Evolutionary conservation across 2,797 vertebrate genomes (phyloP), one percentile per base, ranked within the genome.

Genomic region (Cyclopterus lumpus): DNA sequence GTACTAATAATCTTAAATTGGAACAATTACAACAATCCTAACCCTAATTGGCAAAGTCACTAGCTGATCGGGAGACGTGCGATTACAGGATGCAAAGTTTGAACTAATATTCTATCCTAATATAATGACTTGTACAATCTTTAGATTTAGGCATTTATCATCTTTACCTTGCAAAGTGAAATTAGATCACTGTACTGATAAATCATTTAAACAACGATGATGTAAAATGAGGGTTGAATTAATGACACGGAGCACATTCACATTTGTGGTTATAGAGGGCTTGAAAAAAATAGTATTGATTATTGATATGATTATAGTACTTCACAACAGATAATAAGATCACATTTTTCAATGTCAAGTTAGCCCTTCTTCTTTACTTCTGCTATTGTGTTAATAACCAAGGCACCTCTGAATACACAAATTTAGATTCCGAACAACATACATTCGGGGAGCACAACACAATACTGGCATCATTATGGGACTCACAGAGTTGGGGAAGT

Each of bases 401-500:
- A 38, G 30, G 4, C 28, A 49, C 24, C 58, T 63, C 8, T 46
- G 34, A 15, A 59, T 28, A 69, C 48, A 59, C 16, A 1, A 0
- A 34, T 58, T 60, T 16, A 1, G 12, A 60, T n/a, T 59, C 8
- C 16, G 8, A 72, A n/a, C 14, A 69, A 14, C 24, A 26, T 8
- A 77, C 3, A 1, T 40, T 62, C 8, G 24, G 11, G n/a, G 38
- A 8, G 57, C 11, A 15, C 38, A 71, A 38, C 15, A 65, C n/a
- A 38, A 16, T 54, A n/a, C 0, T 20, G 14, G 9, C 53, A 7
- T 66, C 12, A 42, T 51, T 36, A 34, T 30, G 22, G 44, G 79
- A 97, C 98, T 97, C 86, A 99, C 98, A 81, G 98, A 96, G 92
- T 99, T 99, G 75, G 97, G 98, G 89, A 99, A 99, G 94, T 99